These are phyloP conservation scores for Egretta garzetta DNA, from an alignment of 2,113 vertebrate species.

Conservation along the genomic window DNA sequence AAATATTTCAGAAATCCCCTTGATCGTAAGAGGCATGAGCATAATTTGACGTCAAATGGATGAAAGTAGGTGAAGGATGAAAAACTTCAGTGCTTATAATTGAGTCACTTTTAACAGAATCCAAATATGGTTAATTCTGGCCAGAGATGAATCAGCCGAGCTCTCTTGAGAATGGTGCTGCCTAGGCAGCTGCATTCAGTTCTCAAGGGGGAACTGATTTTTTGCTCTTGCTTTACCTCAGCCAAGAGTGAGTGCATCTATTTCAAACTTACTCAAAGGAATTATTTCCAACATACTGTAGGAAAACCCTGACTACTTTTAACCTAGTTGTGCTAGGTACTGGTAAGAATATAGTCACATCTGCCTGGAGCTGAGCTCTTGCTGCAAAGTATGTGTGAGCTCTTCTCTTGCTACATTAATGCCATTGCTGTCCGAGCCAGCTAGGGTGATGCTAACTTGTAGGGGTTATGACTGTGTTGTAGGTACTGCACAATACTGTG, in stretches of 20 bases:
- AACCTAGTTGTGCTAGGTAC: neutral
- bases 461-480: neutral
- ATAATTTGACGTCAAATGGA: neutral
- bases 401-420: neutral
- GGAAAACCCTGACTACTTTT: neutral
- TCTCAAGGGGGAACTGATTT: neutral
- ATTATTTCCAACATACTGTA: neutral
- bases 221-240: neutral
- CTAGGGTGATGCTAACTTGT: neutral
- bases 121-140: neutral
- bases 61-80: neutral
- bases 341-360: neutral
- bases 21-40: neutral
- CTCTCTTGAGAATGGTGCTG: neutral
- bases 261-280: neutral
- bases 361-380: neutral
- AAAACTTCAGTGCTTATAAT: neutral
- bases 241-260: neutral
- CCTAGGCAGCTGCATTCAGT: neutral
- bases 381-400: neutral
- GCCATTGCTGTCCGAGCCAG: neutral
- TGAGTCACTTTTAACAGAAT: neutral
- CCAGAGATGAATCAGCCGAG: neutral
- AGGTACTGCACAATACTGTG: neutral
- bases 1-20: neutral